These are phyloP conservation scores for Drosophila asahinai DNA, from an alignment of 1,140 invertebrate genomes.

Conservation along the genomic window DNA sequence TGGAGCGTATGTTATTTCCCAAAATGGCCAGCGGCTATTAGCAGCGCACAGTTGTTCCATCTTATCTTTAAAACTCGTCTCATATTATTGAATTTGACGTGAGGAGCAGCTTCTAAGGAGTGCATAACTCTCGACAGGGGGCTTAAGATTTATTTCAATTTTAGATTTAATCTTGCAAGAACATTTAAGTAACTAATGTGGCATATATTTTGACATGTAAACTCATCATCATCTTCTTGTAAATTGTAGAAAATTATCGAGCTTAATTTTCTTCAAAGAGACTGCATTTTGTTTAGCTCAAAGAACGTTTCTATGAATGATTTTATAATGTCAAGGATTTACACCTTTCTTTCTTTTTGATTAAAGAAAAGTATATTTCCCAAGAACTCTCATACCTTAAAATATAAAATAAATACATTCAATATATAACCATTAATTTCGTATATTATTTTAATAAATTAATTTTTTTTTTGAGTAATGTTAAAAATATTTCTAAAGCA, in stretches of 20 bases:
- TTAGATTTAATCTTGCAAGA: background rate
- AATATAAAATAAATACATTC: too few relatives aligned
- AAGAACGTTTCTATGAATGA: too few relatives aligned
- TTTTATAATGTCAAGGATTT: background rate
- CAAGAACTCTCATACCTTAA: background rate
- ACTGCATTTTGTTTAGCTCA: too few relatives aligned
- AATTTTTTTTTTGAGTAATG: too few relatives aligned
- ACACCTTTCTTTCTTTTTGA: background rate
- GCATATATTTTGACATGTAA: too few relatives aligned
- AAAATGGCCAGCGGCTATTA: slow-evolving; percentile 26
- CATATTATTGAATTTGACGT: slow-evolving; percentile 25
- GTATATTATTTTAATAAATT: too few relatives aligned
- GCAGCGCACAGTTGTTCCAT: background rate
- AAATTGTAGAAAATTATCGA: too few relatives aligned
- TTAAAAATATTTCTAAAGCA: too few relatives aligned
- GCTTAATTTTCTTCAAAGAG: too few relatives aligned
- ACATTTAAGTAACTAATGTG: background rate
- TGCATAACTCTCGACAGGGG: background rate
- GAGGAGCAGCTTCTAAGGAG: background rate
- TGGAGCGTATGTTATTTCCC: slow-evolving; percentile 32
- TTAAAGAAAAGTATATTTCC: background rate
- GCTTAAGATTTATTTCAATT: background rate
- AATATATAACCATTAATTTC: too few relatives aligned
- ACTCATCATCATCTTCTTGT: too few relatives aligned
- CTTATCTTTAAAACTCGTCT: slow-evolving; percentile 4